These are phyloP conservation scores for Solenodon paradoxus DNA, from an alignment of 2,113 vertebrate species.

Conservation along the genomic window DNA sequence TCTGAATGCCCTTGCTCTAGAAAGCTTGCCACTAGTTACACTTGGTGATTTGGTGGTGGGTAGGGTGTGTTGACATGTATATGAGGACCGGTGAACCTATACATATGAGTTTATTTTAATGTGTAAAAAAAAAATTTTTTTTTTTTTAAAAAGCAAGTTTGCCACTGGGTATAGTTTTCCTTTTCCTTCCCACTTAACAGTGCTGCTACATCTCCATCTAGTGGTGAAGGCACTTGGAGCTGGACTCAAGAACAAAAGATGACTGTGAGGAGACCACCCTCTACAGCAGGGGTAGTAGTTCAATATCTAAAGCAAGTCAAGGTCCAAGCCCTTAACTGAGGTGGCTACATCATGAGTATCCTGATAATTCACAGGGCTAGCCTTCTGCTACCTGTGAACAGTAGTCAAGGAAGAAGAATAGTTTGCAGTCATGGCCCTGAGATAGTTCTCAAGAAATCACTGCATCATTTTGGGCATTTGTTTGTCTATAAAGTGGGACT, in stretches of 20 bases:
- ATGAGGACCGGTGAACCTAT: too few species aligned
- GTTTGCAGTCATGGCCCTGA: background rate
- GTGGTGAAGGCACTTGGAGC: background rate
- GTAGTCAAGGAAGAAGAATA: background rate
- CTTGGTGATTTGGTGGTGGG: too few species aligned
- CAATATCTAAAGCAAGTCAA: too few species aligned
- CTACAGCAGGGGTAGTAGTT: background rate
- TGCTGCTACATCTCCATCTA: conserved; percentile 52
- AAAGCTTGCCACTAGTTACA: background rate
- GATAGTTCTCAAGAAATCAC: background rate
- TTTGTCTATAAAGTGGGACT: background rate
- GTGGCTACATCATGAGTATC: background rate
- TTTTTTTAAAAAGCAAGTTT: too few species aligned
- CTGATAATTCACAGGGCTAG: background rate
- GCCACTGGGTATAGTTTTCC: too few species aligned
- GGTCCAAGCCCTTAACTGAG: too few species aligned
- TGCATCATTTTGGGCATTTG: background rate
- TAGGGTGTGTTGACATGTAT: too few species aligned
- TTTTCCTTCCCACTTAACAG: accelerated
- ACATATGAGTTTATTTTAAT: too few species aligned
- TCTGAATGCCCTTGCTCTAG: background rate
- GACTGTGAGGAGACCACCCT: background rate
- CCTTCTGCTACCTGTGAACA: background rate
- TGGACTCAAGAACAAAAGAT: background rate
- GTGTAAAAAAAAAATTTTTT: too few species aligned